These are phyloP conservation scores for Chaetodon trifasciatus DNA, from an alignment of 2,797 vertebrate genomes.

Conservation along the genomic window DNA sequence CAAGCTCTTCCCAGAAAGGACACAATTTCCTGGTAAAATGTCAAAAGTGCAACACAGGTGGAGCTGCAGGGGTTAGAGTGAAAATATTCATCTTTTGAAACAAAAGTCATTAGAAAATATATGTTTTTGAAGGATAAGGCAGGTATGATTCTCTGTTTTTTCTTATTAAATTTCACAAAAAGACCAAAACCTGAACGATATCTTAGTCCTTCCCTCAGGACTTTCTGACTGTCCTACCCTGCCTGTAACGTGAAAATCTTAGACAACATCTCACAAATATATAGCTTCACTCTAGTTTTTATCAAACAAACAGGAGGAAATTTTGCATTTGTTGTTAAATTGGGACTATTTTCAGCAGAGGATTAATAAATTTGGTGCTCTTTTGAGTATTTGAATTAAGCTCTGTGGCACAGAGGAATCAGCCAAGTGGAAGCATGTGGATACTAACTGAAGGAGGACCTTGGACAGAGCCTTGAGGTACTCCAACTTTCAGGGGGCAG, in stretches of 20 bases:
- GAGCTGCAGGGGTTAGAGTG: background rate
- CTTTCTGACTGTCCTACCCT: background rate
- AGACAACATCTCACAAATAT: background rate
- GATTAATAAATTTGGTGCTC: too few relatives aligned
- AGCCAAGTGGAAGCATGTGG: too few relatives aligned
- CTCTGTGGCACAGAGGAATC: background rate
- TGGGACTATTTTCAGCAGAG: too few relatives aligned
- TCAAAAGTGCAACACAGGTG: background rate
- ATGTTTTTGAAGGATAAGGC: background rate
- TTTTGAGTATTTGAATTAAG: background rate
- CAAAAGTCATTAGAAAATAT: background rate
- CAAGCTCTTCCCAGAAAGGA: background rate
- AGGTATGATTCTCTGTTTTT: background rate
- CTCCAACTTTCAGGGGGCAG: constrained; percentile 3
- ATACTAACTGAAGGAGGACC: background rate
- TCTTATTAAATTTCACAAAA: background rate
- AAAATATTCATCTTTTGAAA: background rate
- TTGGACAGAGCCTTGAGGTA: background rate
- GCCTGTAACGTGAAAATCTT: background rate
- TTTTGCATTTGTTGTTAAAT: too few relatives aligned
- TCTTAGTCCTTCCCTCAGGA: background rate
- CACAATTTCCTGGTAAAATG: background rate
- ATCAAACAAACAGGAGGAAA: too few relatives aligned
- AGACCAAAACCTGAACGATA: background rate
- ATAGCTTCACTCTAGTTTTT: background rate